Evolutionary conservation across 1,140 invertebrate genomes (phyloP).

Genomic region (Bicyclus anynana): DNA sequence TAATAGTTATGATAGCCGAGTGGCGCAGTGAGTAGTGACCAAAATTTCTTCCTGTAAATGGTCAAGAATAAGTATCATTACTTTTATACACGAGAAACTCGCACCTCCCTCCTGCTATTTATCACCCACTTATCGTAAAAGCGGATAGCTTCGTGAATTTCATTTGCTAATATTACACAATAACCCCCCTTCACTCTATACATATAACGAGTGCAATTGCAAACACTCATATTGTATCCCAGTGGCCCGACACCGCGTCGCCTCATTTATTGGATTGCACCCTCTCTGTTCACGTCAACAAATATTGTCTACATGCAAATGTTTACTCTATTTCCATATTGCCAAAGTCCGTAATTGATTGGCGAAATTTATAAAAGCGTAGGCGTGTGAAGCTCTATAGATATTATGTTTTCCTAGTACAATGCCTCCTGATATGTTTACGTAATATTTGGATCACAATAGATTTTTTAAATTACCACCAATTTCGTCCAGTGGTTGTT

Average conservation of each 20-base stretch:
- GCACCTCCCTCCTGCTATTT: background rate
- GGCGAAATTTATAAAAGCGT: constrained; percentile 2
- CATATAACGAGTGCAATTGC: constrained; percentile 20
- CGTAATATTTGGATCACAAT: background rate
- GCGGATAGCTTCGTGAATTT: constrained; percentile 9
- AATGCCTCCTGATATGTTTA: background rate
- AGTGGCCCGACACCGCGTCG: constrained; percentile 26
- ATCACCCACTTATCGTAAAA: background rate
- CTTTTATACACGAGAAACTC: no score
- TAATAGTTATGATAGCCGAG: no score
- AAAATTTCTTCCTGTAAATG: no score
- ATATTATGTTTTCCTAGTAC: constrained; percentile 18
- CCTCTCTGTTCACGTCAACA: constrained; percentile 12
- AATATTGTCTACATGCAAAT: background rate
- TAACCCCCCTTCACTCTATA: background rate
- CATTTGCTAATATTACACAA: constrained; percentile 20
- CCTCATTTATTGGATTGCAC: constrained; percentile 35
- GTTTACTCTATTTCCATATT: background rate
- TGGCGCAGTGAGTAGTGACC: no score
- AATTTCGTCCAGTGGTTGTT: no score
- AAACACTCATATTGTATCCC: constrained; percentile 27
- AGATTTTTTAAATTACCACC: no score
- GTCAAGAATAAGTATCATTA: no score
- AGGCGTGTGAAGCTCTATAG: constrained; percentile 5
- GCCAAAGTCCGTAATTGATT: constrained; percentile 4